These are phyloP conservation scores for Phacellophora camtschatica DNA, from an alignment of 30 jellyfish, hydroid and myxozoan species.

Conservation along the genomic window DNA sequence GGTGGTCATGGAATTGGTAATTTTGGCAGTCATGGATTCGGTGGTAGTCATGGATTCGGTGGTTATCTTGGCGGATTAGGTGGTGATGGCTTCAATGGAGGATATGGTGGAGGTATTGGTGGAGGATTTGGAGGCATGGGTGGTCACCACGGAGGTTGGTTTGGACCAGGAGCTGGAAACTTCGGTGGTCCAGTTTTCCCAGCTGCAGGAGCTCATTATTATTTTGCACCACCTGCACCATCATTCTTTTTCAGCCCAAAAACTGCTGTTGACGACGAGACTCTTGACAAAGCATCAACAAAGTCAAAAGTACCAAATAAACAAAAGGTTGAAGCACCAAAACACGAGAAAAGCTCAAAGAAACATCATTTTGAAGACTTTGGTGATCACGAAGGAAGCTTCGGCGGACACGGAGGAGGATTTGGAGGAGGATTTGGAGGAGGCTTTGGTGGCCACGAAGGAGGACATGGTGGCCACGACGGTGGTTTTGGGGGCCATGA, in stretches of 20 bases:
- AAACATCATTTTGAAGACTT: slow-evolving; percentile 67
- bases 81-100: slow-evolving; percentile 3
- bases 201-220: slow-evolving; percentile 55
- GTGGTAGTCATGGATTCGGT: slow-evolving; percentile 36
- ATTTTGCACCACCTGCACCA: slow-evolving; percentile 10
- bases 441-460: slow-evolving; percentile 39
- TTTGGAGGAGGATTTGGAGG: slow-evolving; percentile 58
- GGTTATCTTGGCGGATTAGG: slow-evolving; percentile 12
- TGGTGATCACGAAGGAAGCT: slow-evolving; percentile 58
- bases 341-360: slow-evolving; percentile 74
- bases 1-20: neutral
- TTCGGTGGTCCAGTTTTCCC: slow-evolving; percentile 70
- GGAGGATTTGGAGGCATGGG: slow-evolving; percentile 13
- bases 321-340: slow-evolving; percentile 28
- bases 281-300: neutral
- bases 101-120: slow-evolving; percentile 5
- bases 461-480: slow-evolving; percentile 40
- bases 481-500: slow-evolving; percentile 47
- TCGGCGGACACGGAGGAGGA: slow-evolving; percentile 27
- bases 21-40: neutral
- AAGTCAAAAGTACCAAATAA: slow-evolving; percentile 47
- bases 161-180: slow-evolving; percentile 68
- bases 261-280: slow-evolving; percentile 13
- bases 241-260: slow-evolving; percentile 21
- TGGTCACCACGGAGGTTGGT: slow-evolving; percentile 60